Evolutionary conservation across 2,888 invertebrate species (phyloP), one percentile per base, ranked within the genome.

Genomic region (Periphyllus acericola): DNA sequence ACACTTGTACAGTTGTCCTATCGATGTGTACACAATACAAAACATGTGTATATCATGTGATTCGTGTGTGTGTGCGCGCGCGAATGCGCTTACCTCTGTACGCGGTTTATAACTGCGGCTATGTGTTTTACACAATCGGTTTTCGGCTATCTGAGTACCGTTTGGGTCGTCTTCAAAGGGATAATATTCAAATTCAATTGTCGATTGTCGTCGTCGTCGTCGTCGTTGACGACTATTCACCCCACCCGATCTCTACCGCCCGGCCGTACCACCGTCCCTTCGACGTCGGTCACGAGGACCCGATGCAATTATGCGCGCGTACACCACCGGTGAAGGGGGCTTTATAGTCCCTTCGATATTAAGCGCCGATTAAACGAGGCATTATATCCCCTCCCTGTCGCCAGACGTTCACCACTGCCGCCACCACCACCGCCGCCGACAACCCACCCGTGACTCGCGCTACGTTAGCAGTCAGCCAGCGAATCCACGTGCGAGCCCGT

Each of bases 361-460:
- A 87, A 87, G 87, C 80, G 80, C 81, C 87, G 87, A 87, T 87
- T 87, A 87, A 87, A 87, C 87, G 87, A 87, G 60, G 80, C 87
- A 87, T 87, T 81, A 81, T 81, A 74, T 81, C n/a, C 75, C 74
- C 60, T 29, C 79, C 60, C 25, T 34, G 21, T 9, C 36, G 36
- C 72, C 34, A 36, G 68, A n/a, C 71, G 14, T 66, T 29, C 66
- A 0, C n/a, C 11, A 60, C 66, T 11, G 8, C 66, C 29, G 25
- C 60, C 71, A 11, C n/a, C 74, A 8, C 74, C 9, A 9, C 9
- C 46, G 46, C 46, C 46, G 14, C 46, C 14, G 46, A 46, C 46
- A 11, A 46, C 46, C 11, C 46, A 46, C 46, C 46, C 46, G 46
- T 3, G 14, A 46, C 46, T 46, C 60, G 60, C 60, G 25, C 9